phyloP scores from a whole-genome alignment of 2,888 invertebrate species.

The Archips xylosteana region DNA sequence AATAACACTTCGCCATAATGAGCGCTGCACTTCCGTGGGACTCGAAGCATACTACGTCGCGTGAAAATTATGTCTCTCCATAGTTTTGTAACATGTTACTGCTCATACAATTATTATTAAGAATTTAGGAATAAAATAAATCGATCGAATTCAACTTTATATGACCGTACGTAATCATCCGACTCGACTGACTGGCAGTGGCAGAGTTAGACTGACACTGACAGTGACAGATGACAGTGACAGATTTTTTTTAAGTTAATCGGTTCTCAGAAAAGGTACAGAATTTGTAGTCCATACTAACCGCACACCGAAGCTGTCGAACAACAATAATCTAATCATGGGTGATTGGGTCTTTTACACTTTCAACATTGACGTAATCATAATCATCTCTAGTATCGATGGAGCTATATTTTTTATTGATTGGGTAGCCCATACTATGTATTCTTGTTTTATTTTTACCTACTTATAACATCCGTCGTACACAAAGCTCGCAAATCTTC shows the following conservation, averaged over 20 bases:
- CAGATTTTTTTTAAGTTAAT: background rate
- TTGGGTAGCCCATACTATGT: no score
- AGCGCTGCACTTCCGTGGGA: background rate
- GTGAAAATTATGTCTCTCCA: background rate
- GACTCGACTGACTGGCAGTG: background rate
- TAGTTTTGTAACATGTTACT: background rate
- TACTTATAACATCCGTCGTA: no score
- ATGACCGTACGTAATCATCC: background rate
- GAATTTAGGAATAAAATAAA: background rate
- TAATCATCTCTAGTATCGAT: no score
- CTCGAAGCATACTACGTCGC: background rate
- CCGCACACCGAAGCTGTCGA: no score
- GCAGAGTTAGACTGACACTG: background rate
- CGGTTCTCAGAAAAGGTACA: background rate
- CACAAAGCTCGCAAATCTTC: no score
- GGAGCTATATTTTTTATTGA: no score
- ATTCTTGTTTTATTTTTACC: no score
- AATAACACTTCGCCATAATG: conserved; percentile 53
- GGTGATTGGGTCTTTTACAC: no score
- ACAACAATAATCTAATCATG: no score
- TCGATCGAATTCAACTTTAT: conserved; percentile 1
- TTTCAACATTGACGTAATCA: no score
- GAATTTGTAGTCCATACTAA: background rate
- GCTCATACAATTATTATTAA: background rate
- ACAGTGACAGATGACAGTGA: background rate